phyloP scores from a whole-genome alignment of 1,140 invertebrate species.

The Scaptomyza montana region DNA sequence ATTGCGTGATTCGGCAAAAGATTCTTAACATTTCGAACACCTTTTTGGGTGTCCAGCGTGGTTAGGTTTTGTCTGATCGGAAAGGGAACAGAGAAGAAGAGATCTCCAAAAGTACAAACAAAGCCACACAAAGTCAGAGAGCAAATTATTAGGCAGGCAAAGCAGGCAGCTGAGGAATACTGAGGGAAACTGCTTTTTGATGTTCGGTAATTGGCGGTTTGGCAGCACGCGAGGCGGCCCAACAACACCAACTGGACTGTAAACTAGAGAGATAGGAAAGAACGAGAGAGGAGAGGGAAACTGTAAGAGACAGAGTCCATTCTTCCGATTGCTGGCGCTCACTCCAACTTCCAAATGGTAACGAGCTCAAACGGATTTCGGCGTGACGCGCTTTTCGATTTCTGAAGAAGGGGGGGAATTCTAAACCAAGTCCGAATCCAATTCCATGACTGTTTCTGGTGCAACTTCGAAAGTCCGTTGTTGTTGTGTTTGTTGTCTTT shows the following conservation, averaged over 20 bases:
- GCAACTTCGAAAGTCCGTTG: slow-evolving; percentile 54
- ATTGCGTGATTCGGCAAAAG: slow-evolving; percentile 73
- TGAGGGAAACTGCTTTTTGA: slow-evolving; percentile 78
- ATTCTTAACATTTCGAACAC: slow-evolving; percentile 74
- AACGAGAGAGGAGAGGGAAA: slow-evolving; percentile 14
- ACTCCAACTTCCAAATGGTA: slow-evolving; percentile 59
- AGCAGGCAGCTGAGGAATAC: slow-evolving; percentile 31
- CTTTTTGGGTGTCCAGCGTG: slow-evolving; percentile 69
- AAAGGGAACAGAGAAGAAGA: slow-evolving; percentile 19
- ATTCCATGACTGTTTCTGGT: slow-evolving; percentile 13
- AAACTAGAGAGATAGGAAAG: neutral
- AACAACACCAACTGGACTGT: slow-evolving; percentile 26
- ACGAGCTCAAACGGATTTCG: slow-evolving; percentile 64
- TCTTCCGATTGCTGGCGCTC: slow-evolving; percentile 69
- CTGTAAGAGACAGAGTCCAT: slow-evolving; percentile 29
- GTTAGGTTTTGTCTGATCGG: slow-evolving; percentile 4
- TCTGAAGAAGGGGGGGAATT: slow-evolving; percentile 10
- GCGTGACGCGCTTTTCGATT: slow-evolving; percentile 74
- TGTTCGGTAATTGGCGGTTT: slow-evolving; percentile 81
- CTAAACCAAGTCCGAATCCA: neutral
- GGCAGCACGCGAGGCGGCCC: slow-evolving; percentile 74
- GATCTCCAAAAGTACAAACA: slow-evolving; percentile 63
- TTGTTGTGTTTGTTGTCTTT: slow-evolving; percentile 23
- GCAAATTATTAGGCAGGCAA: slow-evolving; percentile 77
- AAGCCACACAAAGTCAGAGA: slow-evolving; percentile 74